Evolutionary conservation across 2,113 vertebrate genomes (phyloP).

Genomic region (Nycticryphes semicollaris): DNA sequence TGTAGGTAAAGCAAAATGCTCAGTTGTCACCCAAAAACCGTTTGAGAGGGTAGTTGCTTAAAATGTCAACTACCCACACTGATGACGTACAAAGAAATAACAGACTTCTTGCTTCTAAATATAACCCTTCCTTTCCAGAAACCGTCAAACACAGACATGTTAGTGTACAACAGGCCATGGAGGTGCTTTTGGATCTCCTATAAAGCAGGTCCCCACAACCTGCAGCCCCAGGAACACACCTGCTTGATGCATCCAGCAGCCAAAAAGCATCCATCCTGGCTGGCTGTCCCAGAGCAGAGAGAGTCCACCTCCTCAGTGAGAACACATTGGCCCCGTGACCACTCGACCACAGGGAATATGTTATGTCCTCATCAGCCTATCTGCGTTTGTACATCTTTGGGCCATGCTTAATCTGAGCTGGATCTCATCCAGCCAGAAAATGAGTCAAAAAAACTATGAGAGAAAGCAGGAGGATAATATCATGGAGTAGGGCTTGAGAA

Average conservation of each 20-base stretch:
- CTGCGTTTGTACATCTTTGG: not conserved
- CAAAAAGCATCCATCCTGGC: not conserved
- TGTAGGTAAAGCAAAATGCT: not conserved
- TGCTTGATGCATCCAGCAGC: not conserved
- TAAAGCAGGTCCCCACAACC: not conserved
- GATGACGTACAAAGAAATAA: not conserved
- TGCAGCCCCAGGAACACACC: not conserved
- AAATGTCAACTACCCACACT: not conserved
- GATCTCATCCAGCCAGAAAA: not conserved
- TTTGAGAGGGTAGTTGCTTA: not conserved
- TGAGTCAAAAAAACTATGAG: not conserved
- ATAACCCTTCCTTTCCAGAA: not conserved
- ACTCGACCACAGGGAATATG: not conserved
- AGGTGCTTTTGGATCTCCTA: not conserved
- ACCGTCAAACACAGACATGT: fast-evolving
- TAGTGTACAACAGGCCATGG: not conserved
- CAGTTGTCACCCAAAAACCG: not conserved
- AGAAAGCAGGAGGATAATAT: not conserved
- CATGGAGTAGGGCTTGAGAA: not conserved
- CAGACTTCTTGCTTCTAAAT: constrained; percentile 7
- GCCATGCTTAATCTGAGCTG: not conserved
- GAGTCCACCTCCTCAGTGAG: not conserved
- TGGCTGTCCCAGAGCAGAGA: not conserved
- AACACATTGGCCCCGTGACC: not conserved
- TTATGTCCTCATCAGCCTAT: not conserved